Conservation (phyloP, 2,113 vertebrate species). For the Lathamus discolor region DNA sequence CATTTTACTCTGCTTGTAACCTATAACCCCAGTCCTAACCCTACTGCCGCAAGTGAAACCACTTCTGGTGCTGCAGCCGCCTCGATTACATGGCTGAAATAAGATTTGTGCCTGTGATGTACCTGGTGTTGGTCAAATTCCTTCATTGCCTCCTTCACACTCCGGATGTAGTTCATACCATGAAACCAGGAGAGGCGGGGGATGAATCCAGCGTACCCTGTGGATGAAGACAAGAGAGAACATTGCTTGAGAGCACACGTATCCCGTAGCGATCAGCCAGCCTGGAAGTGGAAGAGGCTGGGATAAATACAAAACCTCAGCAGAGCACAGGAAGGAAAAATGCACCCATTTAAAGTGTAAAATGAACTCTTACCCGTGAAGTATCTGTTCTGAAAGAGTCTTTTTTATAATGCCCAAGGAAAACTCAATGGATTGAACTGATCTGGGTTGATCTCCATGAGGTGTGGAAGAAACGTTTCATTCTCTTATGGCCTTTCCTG, state of each 20-base stretch:
- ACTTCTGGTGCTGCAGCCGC: background rate
- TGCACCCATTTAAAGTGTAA: background rate
- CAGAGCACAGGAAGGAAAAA: background rate
- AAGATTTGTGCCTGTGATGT: background rate
- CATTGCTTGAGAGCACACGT: background rate
- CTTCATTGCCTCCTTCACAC: slow-evolving; percentile 58
- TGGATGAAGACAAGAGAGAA: background rate
- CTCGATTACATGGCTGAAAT: background rate
- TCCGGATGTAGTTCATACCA: slow-evolving; percentile 14
- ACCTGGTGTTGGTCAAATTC: slow-evolving; percentile 72
- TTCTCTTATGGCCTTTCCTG: background rate
- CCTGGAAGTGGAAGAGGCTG: background rate
- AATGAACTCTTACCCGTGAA: background rate
- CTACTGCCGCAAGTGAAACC: background rate
- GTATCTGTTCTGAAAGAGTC: background rate
- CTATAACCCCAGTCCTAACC: background rate
- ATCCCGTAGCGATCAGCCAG: background rate
- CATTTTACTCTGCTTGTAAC: background rate
- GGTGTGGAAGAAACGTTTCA: background rate
- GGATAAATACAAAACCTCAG: background rate
- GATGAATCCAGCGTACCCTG: slow-evolving; percentile 71
- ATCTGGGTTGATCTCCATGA: background rate
- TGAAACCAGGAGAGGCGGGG: slow-evolving; percentile 36
- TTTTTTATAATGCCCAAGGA: background rate
- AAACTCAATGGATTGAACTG: background rate